Evolutionary conservation across 2,888 invertebrate genomes (phyloP), one percentile per base, ranked within the genome.

Genomic region (Diaphora mendica): DNA sequence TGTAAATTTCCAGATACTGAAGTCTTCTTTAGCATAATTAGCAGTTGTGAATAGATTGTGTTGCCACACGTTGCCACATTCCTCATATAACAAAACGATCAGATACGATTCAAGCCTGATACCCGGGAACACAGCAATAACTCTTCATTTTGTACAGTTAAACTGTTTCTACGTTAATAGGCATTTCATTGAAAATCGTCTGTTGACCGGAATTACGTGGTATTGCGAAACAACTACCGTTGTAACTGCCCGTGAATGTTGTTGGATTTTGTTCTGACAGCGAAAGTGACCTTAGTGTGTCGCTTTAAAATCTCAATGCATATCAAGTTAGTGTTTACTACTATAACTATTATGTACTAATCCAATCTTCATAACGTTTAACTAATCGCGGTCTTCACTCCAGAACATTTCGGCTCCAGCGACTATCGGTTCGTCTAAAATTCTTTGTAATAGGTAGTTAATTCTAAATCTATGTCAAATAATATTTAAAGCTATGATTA

Each of bases 151-250:
- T 66, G 74, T 75, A 77, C 76, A 73, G 77, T 76, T 82, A 80
- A 83, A 77, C 80, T 78, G 80, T 82, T 82, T 83, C 75, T 79
- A 84, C 85, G 87, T 87, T 87, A 85, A 79, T 82, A 87, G 73
- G 73, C 81, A 86, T 86, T 84, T 82, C 82, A 85, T 77, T 23
- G 71, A 74, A 67, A 74, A 65, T 71, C 71, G 75, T 78, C 79
- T 78, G 80, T 81, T 88, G 82, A 81, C 85, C 84, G 77, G 77
- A 83, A 84, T 86, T 83, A 77, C 69, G 73, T 78, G 73, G 79
- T 81, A 74, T 82, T 85, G 73, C 71, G 79, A 76, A 79, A 78
- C 64, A 71, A 64, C n/a, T 26, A 71, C 64, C 68, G 48, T 68
- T 69, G 30, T 72, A 73, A 65, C 42, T 64, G 65, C 35, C 48